phyloP scores from a whole-genome alignment of 2,888 invertebrate species.

The Lasiommata megera region DNA sequence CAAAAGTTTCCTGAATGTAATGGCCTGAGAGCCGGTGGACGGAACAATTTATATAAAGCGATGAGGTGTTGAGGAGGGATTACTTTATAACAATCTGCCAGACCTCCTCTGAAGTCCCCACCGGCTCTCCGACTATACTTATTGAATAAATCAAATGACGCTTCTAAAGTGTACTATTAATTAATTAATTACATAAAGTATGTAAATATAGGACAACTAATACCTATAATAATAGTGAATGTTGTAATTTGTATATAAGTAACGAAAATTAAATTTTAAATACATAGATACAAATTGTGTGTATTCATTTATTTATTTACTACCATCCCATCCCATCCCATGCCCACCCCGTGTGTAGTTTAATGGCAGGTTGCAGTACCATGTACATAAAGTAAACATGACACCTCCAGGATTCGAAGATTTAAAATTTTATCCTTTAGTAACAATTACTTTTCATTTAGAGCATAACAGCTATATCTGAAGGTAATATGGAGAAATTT shows the following conservation, averaged over 20 bases:
- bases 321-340: background rate
- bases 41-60: background rate
- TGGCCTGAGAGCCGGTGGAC: background rate
- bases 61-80: no score
- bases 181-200: conserved; percentile 38
- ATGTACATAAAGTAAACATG: no score
- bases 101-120: conserved; percentile 56
- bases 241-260: conserved; percentile 82
- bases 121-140: conserved; percentile 55
- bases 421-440: no score
- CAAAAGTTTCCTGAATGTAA: conserved; percentile 12
- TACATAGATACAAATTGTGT: conserved; percentile 76
- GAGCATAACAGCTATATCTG: no score
- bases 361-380: no score
- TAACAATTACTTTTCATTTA: no score
- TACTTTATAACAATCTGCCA: background rate
- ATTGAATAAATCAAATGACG: conserved; percentile 74
- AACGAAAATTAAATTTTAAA: conserved; percentile 81
- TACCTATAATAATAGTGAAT: conserved; percentile 79
- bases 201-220: conserved; percentile 80
- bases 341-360: background rate
- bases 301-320: conserved; percentile 53
- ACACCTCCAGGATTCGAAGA: no score
- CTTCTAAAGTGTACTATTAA: conserved; percentile 79
- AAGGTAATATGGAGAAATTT: no score